Base-by-base conservation (phyloP, 2,113 vertebrate species). In the Sterna hirundo region DNA sequence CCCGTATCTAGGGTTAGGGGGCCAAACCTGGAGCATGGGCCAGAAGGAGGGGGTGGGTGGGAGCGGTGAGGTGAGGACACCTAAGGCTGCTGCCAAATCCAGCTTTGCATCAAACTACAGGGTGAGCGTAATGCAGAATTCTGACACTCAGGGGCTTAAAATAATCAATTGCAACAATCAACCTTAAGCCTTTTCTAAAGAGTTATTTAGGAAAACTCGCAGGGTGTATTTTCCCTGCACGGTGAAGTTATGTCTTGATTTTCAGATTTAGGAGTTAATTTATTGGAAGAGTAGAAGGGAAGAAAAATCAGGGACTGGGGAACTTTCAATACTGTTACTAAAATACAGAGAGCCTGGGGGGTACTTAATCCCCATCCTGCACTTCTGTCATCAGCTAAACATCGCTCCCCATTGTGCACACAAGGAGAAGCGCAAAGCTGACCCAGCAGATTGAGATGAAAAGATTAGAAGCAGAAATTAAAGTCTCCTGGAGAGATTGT, bases 381-480 rank as follows among this genome's bases (percentile, higher is more conserved):
- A 83, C 86, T 95, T 96, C 86, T 97, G 94, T 80, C 95, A 89
- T 91, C 94, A 94, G 81, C 91, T 93, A 96, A 93, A 95, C 91
- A 61, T 61, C 66, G 66, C 79, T 95, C 81, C 84, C 91, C 78
- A 83, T 89, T 74, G 84, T 90, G 95, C 91, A 94, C 96, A 93
- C 89, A 91, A 94, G 94, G 82, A 93, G 91, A 66, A 91, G 61
- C 25, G 93, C 83, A 96, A 96, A 96, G 93, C 94, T 97, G 94
- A 97, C 84, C 91, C 88, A 96, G 95, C 81, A 95, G 93, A 95
- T 93, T 38, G 91, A 85, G 77, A 94, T 93, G 93, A 94, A 94
- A 94, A 94, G 86, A 96, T 97, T 91, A 94, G 58, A 96, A 97
- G 84, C 46, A 95, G 93, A 95, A 97, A 97, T 96, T 91, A 96